Conservation (phyloP, 2,797 vertebrate species). For the Leuciscus waleckii region DNA sequence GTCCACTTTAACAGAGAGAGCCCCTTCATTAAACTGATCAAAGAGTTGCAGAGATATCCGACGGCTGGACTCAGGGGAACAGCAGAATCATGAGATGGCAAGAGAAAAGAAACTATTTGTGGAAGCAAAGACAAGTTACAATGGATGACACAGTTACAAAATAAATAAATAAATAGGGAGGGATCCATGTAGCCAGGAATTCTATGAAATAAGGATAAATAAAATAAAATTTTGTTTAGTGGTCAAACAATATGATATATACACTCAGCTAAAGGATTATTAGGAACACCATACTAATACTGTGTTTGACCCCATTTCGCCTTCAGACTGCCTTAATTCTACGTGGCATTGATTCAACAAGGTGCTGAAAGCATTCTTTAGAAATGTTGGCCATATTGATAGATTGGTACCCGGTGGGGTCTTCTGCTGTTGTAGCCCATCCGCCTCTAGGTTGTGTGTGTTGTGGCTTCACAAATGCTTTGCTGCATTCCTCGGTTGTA, state of each 20-base stretch:
- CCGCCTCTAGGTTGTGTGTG: too few relatives aligned
- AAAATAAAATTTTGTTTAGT: not conserved
- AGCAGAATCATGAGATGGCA: not conserved
- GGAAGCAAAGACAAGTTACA: not conserved
- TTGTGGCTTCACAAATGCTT: too few relatives aligned
- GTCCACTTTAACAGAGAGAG: slow-evolving; percentile 26
- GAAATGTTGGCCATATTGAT: too few relatives aligned
- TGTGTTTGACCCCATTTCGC: too few relatives aligned
- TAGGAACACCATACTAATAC: too few relatives aligned
- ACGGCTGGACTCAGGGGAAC: slow-evolving; percentile 4
- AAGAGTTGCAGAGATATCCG: not conserved
- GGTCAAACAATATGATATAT: not conserved
- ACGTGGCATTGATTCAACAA: too few relatives aligned
- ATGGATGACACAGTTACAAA: not conserved
- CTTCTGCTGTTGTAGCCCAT: too few relatives aligned
- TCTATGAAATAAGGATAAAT: not conserved
- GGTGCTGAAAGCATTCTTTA: too few relatives aligned
- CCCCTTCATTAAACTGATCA: slow-evolving; percentile 25
- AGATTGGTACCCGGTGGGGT: too few relatives aligned
- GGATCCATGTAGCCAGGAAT: not conserved
- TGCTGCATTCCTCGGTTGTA: too few relatives aligned
- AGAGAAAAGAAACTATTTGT: not conserved
- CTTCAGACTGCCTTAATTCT: too few relatives aligned
- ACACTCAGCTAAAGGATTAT: too few relatives aligned
- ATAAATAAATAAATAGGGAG: not conserved